Conservation (phyloP, 2,113 vertebrate species). For the Heterocephalus glaber region DNA sequence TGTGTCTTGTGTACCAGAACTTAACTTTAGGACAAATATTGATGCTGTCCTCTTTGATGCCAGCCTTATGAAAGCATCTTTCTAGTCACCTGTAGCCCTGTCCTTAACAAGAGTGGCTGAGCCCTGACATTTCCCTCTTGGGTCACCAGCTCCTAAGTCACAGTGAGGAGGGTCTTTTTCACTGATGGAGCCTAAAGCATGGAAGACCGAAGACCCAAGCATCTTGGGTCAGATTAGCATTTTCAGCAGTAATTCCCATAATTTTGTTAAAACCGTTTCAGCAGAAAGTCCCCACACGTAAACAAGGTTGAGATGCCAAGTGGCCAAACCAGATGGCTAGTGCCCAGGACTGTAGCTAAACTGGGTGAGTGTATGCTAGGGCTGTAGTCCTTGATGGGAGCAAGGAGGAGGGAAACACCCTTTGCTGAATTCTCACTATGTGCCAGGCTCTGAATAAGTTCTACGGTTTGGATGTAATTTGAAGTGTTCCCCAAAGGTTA, state of each 20-base stretch:
- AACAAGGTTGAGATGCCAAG: neutral
- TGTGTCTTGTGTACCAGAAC: neutral
- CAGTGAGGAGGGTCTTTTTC: neutral
- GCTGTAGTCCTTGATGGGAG: neutral
- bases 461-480: neutral
- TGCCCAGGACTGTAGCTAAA: neutral
- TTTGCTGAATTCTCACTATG: neutral
- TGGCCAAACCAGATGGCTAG: neutral
- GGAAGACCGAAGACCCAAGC: neutral
- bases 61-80: neutral
- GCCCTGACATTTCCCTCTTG: neutral
- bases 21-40: neutral
- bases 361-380: too few species aligned
- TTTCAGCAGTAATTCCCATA: neutral
- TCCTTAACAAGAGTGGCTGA: neutral
- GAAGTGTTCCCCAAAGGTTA: neutral
- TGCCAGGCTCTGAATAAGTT: neutral
- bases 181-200: neutral
- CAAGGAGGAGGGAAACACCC: neutral
- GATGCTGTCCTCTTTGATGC: neutral
- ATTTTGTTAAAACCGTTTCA: neutral
- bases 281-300: neutral
- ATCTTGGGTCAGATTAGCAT: neutral
- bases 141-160: neutral
- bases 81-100: neutral